These are phyloP conservation scores for Biston stratarius DNA, from an alignment of 2,888 invertebrate genomes.

Conservation along the genomic window DNA sequence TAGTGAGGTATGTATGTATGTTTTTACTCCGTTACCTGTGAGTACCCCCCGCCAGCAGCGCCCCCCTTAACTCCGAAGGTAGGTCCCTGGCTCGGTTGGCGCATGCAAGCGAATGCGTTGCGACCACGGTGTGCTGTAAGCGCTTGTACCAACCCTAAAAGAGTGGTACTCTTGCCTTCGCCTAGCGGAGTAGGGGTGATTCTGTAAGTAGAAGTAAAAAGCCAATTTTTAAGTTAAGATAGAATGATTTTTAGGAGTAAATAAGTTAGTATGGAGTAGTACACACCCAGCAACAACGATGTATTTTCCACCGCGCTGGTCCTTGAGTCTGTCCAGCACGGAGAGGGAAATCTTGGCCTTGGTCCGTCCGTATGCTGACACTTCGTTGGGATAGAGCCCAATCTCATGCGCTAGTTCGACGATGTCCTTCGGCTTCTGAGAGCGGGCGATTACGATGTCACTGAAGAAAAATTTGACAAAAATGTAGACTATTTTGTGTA, in stretches of 20 bases:
- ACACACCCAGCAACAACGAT: conserved; percentile 97
- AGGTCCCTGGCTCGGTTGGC: conserved; percentile 99
- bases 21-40: conserved; percentile 87
- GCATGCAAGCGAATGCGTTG: conserved; percentile 96
- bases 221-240: too few relatives aligned
- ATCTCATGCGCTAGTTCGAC: conserved; percentile 92
- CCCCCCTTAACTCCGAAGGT: conserved; percentile 99
- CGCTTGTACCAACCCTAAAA: conserved; percentile 97
- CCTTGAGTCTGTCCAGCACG: conserved; percentile 91
- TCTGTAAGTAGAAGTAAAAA: conserved; percentile 72
- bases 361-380: conserved; percentile 95
- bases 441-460: conserved; percentile 96
- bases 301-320: conserved; percentile 93
- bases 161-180: conserved; percentile 99
- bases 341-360: conserved; percentile 97
- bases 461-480: conserved; percentile 66
- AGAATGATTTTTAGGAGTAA: too few relatives aligned
- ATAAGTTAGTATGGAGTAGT: background rate
- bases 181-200: conserved; percentile 99
- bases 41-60: conserved; percentile 99
- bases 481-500: background rate
- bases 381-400: conserved; percentile 92
- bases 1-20: too few relatives aligned
- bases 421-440: conserved; percentile 95
- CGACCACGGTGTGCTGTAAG: conserved; percentile 93